Percentiles rank a stretch among this genome's conserved stretches.
phyloP scores from a whole-genome alignment of 1,140 invertebrate genomes.

The Cyrtorhinus lividipennis region DNA sequence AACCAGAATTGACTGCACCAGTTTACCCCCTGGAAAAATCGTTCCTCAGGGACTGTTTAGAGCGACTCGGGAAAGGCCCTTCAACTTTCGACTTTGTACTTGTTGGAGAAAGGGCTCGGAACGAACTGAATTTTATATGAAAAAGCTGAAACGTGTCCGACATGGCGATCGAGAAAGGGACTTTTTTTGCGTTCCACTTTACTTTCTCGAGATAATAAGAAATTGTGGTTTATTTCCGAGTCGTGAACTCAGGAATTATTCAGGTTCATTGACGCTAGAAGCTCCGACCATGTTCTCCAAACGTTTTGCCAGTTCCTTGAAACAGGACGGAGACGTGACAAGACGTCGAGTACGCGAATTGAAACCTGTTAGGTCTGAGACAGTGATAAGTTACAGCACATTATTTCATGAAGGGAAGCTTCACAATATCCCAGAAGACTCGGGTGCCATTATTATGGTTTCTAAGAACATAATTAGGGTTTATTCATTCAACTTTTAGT shows the following conservation, averaged over 20 bases:
- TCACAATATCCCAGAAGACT: too few species aligned
- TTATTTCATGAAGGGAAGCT: too few species aligned
- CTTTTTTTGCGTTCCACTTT: not conserved
- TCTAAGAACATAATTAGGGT: too few species aligned
- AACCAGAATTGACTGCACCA: too few species aligned
- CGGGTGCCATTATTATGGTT: too few species aligned
- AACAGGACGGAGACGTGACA: not conserved
- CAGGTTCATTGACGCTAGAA: not conserved
- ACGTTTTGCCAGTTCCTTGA: not conserved
- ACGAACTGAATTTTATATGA: constrained; percentile 6
- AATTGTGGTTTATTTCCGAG: constrained; percentile 4
- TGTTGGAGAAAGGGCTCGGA: not conserved
- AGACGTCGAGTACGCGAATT: not conserved
- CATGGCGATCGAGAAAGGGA: not conserved
- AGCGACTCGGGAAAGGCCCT: not conserved
- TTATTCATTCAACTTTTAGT: too few species aligned
- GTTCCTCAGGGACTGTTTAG: not conserved
- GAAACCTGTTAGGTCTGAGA: not conserved
- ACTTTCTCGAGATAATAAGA: not conserved
- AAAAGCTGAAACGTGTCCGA: constrained; percentile 8
- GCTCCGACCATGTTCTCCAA: not conserved
- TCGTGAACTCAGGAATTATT: constrained; percentile 7
- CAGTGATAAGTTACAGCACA: too few species aligned
- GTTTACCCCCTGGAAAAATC: too few species aligned
- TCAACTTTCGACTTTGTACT: not conserved